phyloP scores from a whole-genome alignment of 2,113 vertebrate genomes.

The Eudyptes chrysolophus region DNA sequence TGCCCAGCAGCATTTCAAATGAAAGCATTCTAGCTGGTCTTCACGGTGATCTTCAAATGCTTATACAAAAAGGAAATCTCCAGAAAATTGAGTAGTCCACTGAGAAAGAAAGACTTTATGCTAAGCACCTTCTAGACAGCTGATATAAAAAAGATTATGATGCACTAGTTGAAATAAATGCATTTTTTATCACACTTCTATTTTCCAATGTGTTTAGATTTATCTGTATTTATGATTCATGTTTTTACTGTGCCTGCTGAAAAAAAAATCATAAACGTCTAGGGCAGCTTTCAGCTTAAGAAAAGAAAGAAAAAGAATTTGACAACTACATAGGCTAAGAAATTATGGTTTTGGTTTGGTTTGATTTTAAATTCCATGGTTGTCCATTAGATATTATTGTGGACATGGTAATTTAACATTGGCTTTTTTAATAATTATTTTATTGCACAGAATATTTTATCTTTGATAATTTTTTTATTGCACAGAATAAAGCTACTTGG shows the following conservation, averaged over 20 bases:
- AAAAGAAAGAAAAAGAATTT: neutral
- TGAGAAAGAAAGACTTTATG: slow-evolving; percentile 25
- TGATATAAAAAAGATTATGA: neutral
- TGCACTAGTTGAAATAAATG: slow-evolving; percentile 9
- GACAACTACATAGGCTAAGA: neutral
- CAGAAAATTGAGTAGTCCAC: neutral
- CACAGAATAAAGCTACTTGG: neutral
- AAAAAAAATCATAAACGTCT: neutral
- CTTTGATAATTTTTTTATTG: neutral
- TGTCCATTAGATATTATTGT: neutral
- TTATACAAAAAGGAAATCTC: neutral
- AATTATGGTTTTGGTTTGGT: neutral
- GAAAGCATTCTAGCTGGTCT: neutral
- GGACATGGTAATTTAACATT: neutral
- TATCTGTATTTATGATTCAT: neutral
- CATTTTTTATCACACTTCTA: neutral
- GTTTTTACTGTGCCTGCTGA: neutral
- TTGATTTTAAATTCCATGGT: neutral
- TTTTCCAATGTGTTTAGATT: neutral
- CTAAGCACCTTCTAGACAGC: neutral
- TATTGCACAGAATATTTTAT: neutral
- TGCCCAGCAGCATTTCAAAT: neutral
- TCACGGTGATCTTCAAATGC: neutral
- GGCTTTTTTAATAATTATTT: neutral
- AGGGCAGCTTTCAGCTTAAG: neutral